Evolutionary conservation across 1,140 invertebrate species (phyloP).

Genomic region (Drosophila nigrodunni): DNA sequence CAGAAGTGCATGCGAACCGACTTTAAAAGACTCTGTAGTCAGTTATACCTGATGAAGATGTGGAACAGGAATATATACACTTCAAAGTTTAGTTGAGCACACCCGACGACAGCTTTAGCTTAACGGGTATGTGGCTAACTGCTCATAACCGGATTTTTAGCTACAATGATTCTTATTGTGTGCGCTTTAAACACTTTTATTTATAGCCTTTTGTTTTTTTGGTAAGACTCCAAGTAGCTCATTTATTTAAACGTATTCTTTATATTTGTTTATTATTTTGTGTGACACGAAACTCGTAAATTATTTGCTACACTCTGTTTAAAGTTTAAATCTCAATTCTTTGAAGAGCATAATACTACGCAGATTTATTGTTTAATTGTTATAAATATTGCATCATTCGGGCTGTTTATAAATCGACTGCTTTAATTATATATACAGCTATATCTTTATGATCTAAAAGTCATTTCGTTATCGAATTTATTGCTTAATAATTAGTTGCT

Average conservation of each 20-base stretch:
- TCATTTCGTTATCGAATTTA: slow-evolving; percentile 23
- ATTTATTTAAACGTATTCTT: slow-evolving; percentile 47
- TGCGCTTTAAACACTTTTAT: slow-evolving; percentile 64
- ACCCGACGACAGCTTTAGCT: slow-evolving; percentile 29
- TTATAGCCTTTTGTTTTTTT: slow-evolving; percentile 51
- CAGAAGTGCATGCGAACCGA: background rate
- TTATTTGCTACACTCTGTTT: slow-evolving; percentile 13
- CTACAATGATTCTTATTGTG: slow-evolving; percentile 9
- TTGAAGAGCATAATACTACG: too few relatives aligned
- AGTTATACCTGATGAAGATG: too few relatives aligned
- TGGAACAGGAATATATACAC: too few relatives aligned
- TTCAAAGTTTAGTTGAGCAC: background rate
- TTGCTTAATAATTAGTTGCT: slow-evolving; percentile 20
- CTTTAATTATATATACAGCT: background rate
- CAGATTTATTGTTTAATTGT: too few relatives aligned
- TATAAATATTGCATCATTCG: too few relatives aligned
- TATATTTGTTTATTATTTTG: slow-evolving; percentile 10
- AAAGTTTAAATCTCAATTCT: too few relatives aligned
- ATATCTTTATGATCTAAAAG: slow-evolving; percentile 1
- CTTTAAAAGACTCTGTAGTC: too few relatives aligned
- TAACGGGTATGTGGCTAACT: background rate
- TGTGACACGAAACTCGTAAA: slow-evolving; percentile 7
- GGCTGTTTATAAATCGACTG: background rate
- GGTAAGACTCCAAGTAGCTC: slow-evolving; percentile 39
- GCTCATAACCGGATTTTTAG: slow-evolving; percentile 59